phyloP scores from a whole-genome alignment of 2,113 vertebrate genomes.

The Eubucco bourcierii region DNA sequence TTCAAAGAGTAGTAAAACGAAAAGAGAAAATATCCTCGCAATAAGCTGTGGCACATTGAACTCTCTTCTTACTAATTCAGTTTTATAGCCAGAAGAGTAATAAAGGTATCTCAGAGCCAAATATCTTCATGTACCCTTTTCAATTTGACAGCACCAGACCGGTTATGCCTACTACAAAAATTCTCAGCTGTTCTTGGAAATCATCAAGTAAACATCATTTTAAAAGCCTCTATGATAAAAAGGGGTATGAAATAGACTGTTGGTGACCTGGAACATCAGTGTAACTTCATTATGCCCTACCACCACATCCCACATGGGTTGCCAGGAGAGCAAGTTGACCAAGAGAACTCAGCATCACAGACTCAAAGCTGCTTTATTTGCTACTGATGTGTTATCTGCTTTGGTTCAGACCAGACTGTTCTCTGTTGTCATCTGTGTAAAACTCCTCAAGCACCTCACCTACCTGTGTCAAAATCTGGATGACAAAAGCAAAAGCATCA shows the following conservation, averaged over 20 bases:
- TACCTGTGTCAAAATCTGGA: not conserved
- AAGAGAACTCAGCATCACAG: not conserved
- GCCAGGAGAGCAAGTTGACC: not conserved
- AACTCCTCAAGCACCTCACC: not conserved
- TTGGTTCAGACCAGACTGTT: not conserved
- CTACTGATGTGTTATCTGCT: not conserved
- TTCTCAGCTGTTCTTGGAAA: constrained; percentile 44
- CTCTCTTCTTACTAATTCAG: not conserved
- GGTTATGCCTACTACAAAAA: constrained; percentile 27
- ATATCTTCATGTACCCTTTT: not conserved
- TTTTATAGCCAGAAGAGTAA: constrained; percentile 34
- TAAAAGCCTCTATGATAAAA: not conserved
- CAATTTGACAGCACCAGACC: constrained; percentile 44
- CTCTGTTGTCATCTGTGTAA: not conserved
- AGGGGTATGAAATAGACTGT: not conserved
- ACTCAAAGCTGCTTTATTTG: not conserved
- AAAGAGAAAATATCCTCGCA: constrained; percentile 14
- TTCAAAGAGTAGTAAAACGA: constrained; percentile 5
- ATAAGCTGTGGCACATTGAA: constrained; percentile 14
- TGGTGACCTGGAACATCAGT: not conserved
- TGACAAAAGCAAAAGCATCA: not conserved
- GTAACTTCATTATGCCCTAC: not conserved
- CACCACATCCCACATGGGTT: not conserved
- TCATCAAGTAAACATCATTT: not conserved
- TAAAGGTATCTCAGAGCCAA: constrained; percentile 6